Evolutionary conservation across 2,888 invertebrate species (phyloP), one percentile per base, ranked within the genome.

Genomic region (Priapulus caudatus): DNA sequence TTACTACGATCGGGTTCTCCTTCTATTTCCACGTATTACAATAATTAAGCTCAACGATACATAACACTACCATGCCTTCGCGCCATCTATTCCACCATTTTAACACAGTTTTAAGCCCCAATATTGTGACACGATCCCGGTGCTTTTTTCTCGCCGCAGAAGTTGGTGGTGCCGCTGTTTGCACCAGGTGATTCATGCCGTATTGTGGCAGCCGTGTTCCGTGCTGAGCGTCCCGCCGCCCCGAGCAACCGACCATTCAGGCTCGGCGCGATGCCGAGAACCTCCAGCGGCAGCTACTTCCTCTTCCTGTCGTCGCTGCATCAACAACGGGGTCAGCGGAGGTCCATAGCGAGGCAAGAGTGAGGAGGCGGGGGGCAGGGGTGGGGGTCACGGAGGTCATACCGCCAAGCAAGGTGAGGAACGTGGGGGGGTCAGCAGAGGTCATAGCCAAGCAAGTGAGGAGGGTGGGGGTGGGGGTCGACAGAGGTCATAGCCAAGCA

Each of bases 161-260:
- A 72, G 60, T 72, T 70, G 51, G 69, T 76, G 20, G 65, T 69
- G 16, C 75, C 75, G 16, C 75, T 75, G 62, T 67, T 77, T n/a
- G 19, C 72, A 72, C 52, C 69, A 71, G 59, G 70, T 74, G 52
- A 74, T 77, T 63, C 69, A 70, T 60, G 75, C 76, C 0, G 65
- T 77, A 51, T 73, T 76, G 15, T 68, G 65, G 24, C 69, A 71
- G 16, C 73, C 77, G 51, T 74, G 72, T 60, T 61, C 66, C 24
- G 72, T 72, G 2, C 63, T 76, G 33, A 61, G 67, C n/a, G 60
- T 64, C 3, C 74, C 74, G 0, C 61, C 69, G 4, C 74, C 75
- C 54, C 69, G n/a, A n/a, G n/a, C n/a, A 68, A 20, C 68, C 71
- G 45, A 75, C 76, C 58, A 73, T 72, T 57, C 72, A 74, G 46